These are phyloP conservation scores for Corythornis leucogaster DNA, from an alignment of 2,797 vertebrate genomes.

Conservation along the genomic window DNA sequence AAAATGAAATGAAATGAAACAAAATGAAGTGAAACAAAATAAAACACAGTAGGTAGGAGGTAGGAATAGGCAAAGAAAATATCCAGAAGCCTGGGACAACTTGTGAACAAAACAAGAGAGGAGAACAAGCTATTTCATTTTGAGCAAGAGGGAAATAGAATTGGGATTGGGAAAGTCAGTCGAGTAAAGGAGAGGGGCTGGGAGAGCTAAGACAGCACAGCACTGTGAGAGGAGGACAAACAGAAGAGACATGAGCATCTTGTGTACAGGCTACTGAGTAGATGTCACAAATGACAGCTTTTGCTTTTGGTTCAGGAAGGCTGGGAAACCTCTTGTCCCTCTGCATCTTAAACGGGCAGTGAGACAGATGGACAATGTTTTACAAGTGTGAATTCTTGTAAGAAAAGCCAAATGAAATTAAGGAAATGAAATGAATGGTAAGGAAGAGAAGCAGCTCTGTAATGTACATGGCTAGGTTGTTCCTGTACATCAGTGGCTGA, in stretches of 20 bases:
- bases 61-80: background rate
- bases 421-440: background rate
- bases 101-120: background rate
- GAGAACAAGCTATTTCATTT: background rate
- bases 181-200: background rate
- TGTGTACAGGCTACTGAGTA: background rate
- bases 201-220: background rate
- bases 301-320: background rate
- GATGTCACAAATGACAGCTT: background rate
- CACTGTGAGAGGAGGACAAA: background rate
- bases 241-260: background rate
- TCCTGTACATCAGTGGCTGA: background rate
- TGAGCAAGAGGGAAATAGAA: background rate
- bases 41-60: background rate
- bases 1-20: constrained; percentile 30
- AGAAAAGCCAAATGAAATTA: constrained; percentile 2
- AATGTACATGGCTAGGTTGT: background rate
- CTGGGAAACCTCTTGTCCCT: background rate
- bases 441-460: background rate
- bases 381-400: background rate
- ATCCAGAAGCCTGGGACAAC: background rate
- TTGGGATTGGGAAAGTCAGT: background rate
- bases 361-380: constrained; percentile 7
- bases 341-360: background rate
- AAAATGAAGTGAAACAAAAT: background rate